phyloP scores from a whole-genome alignment of 2,888 invertebrate species.

The Deilephila porcellus region DNA sequence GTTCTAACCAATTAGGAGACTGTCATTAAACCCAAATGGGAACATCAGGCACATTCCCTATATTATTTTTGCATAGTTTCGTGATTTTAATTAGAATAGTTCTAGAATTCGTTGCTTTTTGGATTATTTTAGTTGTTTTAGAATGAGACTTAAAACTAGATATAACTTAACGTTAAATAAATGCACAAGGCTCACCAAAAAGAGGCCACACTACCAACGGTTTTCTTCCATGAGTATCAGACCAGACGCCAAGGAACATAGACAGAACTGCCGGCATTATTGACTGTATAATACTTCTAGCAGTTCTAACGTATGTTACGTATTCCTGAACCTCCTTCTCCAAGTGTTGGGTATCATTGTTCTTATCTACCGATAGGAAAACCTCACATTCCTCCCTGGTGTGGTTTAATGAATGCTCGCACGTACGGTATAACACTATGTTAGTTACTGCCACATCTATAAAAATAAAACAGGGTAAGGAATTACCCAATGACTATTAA shows the following conservation, averaged over 20 bases:
- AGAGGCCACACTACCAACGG: slow-evolving; percentile 87
- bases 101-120: too few relatives aligned
- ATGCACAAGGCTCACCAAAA: slow-evolving; percentile 76
- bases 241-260: slow-evolving; percentile 92
- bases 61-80: too few relatives aligned
- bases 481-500: too few relatives aligned
- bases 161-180: too few relatives aligned
- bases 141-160: too few relatives aligned
- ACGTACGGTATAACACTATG: slow-evolving; percentile 88
- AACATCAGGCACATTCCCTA: too few relatives aligned
- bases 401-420: slow-evolving; percentile 84
- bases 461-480: slow-evolving; percentile 42
- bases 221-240: slow-evolving; percentile 90
- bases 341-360: slow-evolving; percentile 79
- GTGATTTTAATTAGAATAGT: too few relatives aligned
- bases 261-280: slow-evolving; percentile 88
- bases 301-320: slow-evolving; percentile 87
- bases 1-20: too few relatives aligned
- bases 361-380: slow-evolving; percentile 77
- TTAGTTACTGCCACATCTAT: slow-evolving; percentile 86
- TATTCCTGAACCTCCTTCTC: slow-evolving; percentile 86
- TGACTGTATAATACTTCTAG: slow-evolving; percentile 86
- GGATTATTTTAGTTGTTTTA: too few relatives aligned
- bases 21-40: too few relatives aligned
- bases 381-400: slow-evolving; percentile 85